A percentile compares a stretch with the other conserved stretches of the same genome.
Evolutionary conservation across 1,140 invertebrate genomes (phyloP).

Genomic region (Leguminivora glycinivorella): DNA sequence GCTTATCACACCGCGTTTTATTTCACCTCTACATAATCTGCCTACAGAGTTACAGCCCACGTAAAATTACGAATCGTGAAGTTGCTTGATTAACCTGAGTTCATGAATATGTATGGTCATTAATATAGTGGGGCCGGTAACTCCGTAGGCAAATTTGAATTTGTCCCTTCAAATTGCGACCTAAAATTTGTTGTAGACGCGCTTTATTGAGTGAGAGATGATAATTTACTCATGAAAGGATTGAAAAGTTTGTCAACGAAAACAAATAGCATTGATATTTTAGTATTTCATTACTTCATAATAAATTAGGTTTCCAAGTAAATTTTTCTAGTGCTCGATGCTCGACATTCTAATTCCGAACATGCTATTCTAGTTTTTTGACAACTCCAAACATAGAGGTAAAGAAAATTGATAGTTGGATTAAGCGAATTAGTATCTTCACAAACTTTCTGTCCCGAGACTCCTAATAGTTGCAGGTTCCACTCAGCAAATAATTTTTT

Average conservation of each 20-base stretch:
- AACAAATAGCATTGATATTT: too few relatives aligned
- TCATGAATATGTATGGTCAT: slow-evolving; percentile 34
- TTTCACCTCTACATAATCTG: slow-evolving; percentile 49
- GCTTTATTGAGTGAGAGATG: neutral
- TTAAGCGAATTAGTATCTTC: too few relatives aligned
- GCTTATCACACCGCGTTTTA: slow-evolving; percentile 56
- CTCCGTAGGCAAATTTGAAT: slow-evolving; percentile 48
- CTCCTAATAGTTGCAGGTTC: too few relatives aligned
- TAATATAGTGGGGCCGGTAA: slow-evolving; percentile 44
- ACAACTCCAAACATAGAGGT: too few relatives aligned
- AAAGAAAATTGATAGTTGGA: too few relatives aligned
- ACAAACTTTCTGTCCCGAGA: too few relatives aligned
- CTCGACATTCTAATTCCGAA: too few relatives aligned
- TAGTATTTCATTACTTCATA: too few relatives aligned
- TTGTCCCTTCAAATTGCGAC: slow-evolving; percentile 16
- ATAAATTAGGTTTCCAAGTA: too few relatives aligned
- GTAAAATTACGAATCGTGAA: slow-evolving; percentile 38
- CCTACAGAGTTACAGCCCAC: slow-evolving; percentile 69
- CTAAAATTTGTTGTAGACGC: slow-evolving; percentile 14
- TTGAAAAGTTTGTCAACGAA: neutral
- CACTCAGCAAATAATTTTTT: too few relatives aligned
- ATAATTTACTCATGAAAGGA: neutral
- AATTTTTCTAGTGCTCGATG: too few relatives aligned
- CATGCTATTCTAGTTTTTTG: too few relatives aligned
- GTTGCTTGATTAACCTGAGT: slow-evolving; percentile 72